Base-by-base conservation (phyloP, 2,888 invertebrate genomes). In the Machimus atricapillus region DNA sequence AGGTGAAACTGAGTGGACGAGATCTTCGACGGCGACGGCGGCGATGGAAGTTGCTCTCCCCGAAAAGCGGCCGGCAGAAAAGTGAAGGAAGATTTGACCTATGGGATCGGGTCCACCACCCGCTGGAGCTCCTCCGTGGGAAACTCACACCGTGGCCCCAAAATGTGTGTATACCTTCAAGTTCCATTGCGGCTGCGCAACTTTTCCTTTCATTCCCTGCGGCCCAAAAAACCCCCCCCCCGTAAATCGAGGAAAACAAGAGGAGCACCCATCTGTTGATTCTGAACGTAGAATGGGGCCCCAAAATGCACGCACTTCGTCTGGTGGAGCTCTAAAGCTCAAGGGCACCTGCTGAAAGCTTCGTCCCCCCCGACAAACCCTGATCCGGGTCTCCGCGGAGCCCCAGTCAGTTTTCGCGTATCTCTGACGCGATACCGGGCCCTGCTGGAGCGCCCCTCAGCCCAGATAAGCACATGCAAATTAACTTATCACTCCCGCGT, bases 191-290 rank as follows among this genome's bases (percentile, higher is more conserved):
- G 88, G 73, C 66, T 78, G 88, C 88, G 88, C 87, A 78, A 88
- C 88, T 88, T 88, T 88, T 87, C 85, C 78, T 88, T 87, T 87
- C 88, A 40, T 82, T 79, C 52, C 66, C 58, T 74, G 37, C 56
- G 77, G 37, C 56, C 58, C 58, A 37, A 77, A 56, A 27, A 78
- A 46, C 34, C 66, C 31, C 78, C 85, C 40, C 43, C 8, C 78
- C 74, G 23, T 12, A 40, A 9, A n/a, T n/a, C n/a, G 43, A 31
- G 40, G 12, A 43, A 12, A 86, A 19, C 52, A 23, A n/a, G 19
- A 56, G 46, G n/a, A 77, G 83, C 73, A 76, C 74, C 73, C 88
- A 88, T 87, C 88, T 88, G 88, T 88, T 88, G 88, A 86, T 88
- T 78, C 79, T 14, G 34, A 8, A 46, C 46, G 40, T 66, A 34